Evolutionary conservation across 2,797 vertebrate species (phyloP).

Genomic region (Sebastes aleutianus): DNA sequence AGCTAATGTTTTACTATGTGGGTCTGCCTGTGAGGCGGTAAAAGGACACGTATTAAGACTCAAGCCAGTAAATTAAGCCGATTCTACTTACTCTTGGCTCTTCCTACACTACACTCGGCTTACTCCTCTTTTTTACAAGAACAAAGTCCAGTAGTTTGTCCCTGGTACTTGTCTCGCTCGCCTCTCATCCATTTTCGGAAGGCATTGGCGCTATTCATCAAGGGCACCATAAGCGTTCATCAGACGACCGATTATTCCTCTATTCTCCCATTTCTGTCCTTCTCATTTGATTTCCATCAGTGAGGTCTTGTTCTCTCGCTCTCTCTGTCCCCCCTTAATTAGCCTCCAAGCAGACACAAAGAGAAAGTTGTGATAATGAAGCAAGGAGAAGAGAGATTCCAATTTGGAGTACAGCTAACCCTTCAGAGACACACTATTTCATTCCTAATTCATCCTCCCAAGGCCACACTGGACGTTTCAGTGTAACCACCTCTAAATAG

Average conservation of each 20-base stretch:
- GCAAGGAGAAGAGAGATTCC: constrained; percentile 61
- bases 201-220: constrained; percentile 56
- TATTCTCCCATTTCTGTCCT: constrained; percentile 61
- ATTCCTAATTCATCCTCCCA: constrained; percentile 54
- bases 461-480: constrained; percentile 56
- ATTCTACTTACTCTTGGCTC: constrained; percentile 39
- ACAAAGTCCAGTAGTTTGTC: constrained; percentile 37
- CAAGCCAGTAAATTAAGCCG: constrained; percentile 28
- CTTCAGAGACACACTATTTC: constrained; percentile 53
- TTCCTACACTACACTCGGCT: constrained; percentile 26
- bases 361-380: constrained; percentile 72
- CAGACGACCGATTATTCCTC: constrained; percentile 61
- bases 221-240: constrained; percentile 65
- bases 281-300: constrained; percentile 77
- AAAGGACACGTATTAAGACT: constrained; percentile 16
- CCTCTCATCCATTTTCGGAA: constrained; percentile 45
- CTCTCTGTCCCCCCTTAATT: constrained; percentile 69
- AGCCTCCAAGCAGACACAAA: constrained; percentile 70
- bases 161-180: constrained; percentile 35
- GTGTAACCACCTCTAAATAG: constrained; percentile 2
- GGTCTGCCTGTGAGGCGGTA: constrained; percentile 10
- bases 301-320: constrained; percentile 66
- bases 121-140: constrained; percentile 15
- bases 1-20: constrained; percentile 26
- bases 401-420: constrained; percentile 62